Evolutionary conservation across 2,888 invertebrate genomes (phyloP).

Genomic region (Cephus spinipes): DNA sequence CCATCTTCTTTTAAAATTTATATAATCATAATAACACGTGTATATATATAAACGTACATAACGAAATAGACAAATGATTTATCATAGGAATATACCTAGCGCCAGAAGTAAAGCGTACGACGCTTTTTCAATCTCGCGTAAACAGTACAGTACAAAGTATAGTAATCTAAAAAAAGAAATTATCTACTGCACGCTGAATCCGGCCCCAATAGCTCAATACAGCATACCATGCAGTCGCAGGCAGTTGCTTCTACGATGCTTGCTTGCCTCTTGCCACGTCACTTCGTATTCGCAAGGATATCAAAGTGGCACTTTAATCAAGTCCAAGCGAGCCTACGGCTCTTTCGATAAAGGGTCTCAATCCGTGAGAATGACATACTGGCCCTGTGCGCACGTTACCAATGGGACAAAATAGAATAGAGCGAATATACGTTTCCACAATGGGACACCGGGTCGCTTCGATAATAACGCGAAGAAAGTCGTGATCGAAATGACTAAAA

Average conservation of each 20-base stretch:
- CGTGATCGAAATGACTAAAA: neutral
- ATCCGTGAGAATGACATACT: neutral
- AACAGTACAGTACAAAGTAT: neutral
- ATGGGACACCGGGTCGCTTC: neutral
- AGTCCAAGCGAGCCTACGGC: neutral
- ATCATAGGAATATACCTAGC: neutral
- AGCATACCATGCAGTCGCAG: constrained; percentile 66
- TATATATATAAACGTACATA: constrained; percentile 13
- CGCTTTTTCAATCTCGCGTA: neutral
- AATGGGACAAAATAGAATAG: neutral
- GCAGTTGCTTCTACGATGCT: constrained; percentile 57
- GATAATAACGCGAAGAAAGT: neutral
- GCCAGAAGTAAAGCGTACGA: neutral
- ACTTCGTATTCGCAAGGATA: constrained; percentile 24
- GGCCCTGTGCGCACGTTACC: neutral
- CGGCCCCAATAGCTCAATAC: constrained; percentile 61
- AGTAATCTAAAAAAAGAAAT: constrained; percentile 50
- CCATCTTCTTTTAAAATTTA: constrained; percentile 24
- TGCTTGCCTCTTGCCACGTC: constrained; percentile 32
- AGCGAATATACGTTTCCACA: neutral
- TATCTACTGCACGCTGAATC: constrained; percentile 62
- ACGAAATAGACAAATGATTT: constrained; percentile 19
- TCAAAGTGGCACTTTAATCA: constrained; percentile 25
- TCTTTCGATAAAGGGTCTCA: neutral
- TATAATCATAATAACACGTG: constrained; percentile 27